Evolutionary conservation across 2,797 vertebrate genomes (phyloP), one percentile per base, ranked within the genome.

Genomic region (Bryconaethiops microstoma): DNA sequence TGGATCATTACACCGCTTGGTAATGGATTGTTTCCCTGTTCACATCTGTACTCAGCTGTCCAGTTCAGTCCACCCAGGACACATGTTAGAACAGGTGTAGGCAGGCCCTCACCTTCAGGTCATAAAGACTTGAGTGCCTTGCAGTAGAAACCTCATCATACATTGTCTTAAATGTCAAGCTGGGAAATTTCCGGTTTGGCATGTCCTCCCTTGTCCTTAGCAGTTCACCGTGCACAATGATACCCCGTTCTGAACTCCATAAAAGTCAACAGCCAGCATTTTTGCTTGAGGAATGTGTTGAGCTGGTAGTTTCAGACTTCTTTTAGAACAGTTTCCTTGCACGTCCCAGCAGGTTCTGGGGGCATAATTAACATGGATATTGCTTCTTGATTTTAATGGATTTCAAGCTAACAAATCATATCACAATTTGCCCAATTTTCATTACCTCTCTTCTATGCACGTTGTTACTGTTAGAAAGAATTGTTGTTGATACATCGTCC

Each of bases 401-500:
- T 57, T 74, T 74, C 71, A 21, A 74, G 19, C 19, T 59, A 42
- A 42, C 40, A 42, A 69, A 21, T 71, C n/a, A 21, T 13, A 45
- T 48, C n/a, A 6, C 42, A 48, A n/a, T 50, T 9, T 23, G 19
- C 19, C 42, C 8, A 4, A 23, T 45, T 50, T 35, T 35, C 35
- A 35, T 35, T 2, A 35, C 35, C 35, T 35, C 35, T 23, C 42
- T 2, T 16, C 14, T 16, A 42, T 8, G 12, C 45, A 48, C 12
- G 45, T 48, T 48, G 6, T 50, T 10, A 50, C 48, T 13, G 48
- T 16, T 52, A 52, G 12, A 50, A 50, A 14, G 9, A 50, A 50
- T 13, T 45, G 10, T 45, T 12, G 13, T 1, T 52, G 48, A 52
- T 52, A 52, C 48, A 2, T 42, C 9, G 1, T 45, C 48, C 16